Evolutionary conservation across 2,113 vertebrate genomes (phyloP), one percentile per base, ranked within the genome.

Genomic region (Anguilla rostrata): DNA sequence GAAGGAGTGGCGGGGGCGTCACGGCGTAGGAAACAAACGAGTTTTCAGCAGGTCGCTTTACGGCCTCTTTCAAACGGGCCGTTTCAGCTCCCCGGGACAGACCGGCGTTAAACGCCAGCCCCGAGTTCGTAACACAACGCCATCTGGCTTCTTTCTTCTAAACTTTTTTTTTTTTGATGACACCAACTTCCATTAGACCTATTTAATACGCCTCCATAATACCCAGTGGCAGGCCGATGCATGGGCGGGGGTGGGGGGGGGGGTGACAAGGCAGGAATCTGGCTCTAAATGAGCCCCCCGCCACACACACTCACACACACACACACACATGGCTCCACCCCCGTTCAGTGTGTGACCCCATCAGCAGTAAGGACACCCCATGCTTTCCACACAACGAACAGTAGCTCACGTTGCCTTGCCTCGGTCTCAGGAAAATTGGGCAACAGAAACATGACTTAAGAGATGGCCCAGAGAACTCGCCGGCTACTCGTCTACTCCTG

Each of bases 1-100:
- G 41, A 90, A 34, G 83, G 86, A 83, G 49, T 12, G 80, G 43
- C 39, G 1, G 87, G 88, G 89, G 82, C 85, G 39, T 56, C 83
- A 89, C 34, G 89, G 87, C 56, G 39, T 83, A 60, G 78, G 88
- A 92, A 91, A 92, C 87, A 92, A 92, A 91, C 87, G 82, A 88
- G 87, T 87, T 88, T 91, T 92, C 88, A 90, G 85, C 82, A 85
- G n/a, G 79, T 34, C 56, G 78, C 88, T 90, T 90, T 90, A 91
- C 89, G 84, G 78, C 92, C 86, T 88, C 85, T 89, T 86, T 90
- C 91, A 92, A 90, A 92, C 39, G 91, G 90, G 18, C 86, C 83
- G 88, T 91, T 90, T 88, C 88, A 90, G 81, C 88, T 90, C 88
- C 80, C 83, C 87, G 49, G 87, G 90, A 83, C 78, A 2, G 82